Evolutionary conservation across 2,888 invertebrate species (phyloP).

Genomic region (Lasioglossum lativentre): DNA sequence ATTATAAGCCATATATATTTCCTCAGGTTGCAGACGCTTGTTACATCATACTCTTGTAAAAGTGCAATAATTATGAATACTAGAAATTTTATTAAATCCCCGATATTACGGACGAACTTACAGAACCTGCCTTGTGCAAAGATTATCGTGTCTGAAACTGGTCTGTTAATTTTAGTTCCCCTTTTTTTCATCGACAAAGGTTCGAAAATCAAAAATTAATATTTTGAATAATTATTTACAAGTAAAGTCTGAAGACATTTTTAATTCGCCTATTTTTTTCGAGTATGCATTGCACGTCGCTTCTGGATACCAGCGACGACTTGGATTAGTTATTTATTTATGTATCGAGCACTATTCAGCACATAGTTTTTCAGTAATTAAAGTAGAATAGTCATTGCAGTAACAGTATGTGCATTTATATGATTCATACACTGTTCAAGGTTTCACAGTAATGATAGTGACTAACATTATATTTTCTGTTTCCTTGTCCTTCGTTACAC

Average conservation of each 20-base stretch:
- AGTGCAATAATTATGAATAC: neutral
- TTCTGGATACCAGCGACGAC: neutral
- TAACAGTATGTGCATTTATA: neutral
- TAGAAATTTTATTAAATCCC: conserved; percentile 2
- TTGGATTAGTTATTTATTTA: no score
- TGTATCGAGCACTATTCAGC: neutral
- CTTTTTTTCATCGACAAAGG: neutral
- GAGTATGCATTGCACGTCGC: neutral
- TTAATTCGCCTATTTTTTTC: neutral
- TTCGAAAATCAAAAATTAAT: neutral
- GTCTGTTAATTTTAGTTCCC: neutral
- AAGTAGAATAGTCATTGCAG: neutral
- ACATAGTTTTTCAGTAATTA: neutral
- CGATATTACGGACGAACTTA: neutral
- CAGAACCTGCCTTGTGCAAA: neutral
- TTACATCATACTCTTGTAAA: neutral
- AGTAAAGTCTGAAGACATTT: neutral
- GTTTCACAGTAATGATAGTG: neutral
- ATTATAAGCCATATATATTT: neutral
- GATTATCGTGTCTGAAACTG: neutral
- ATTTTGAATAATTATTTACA: neutral
- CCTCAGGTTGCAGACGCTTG: neutral
- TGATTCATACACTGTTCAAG: neutral
- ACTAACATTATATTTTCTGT: neutral
- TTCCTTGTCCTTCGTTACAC: neutral